phyloP scores from a whole-genome alignment of 2,888 invertebrate genomes.

The Tubulanus polymorphus region DNA sequence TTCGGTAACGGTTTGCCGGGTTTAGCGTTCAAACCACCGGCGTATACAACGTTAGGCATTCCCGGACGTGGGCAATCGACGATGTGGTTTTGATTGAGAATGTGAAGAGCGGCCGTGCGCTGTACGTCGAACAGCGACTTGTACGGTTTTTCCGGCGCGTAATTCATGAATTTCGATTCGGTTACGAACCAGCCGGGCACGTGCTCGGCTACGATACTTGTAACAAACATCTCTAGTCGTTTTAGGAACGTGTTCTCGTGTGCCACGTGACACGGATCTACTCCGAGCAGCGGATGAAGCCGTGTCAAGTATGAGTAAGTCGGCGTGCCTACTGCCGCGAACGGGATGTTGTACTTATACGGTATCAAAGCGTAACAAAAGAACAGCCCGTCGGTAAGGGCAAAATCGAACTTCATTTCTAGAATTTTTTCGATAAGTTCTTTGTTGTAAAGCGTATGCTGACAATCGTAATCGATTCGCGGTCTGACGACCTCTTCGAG shows the following conservation, averaged over 20 bases:
- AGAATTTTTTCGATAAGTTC: background rate
- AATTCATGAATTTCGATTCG: background rate
- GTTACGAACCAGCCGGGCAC: background rate
- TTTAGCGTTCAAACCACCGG: constrained; percentile 21
- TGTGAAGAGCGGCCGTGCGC: constrained; percentile 9
- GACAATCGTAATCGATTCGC: background rate
- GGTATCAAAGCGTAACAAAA: constrained; percentile 12
- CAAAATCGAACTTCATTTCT: constrained; percentile 15
- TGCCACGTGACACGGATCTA: too few relatives aligned
- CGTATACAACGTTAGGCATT: constrained; percentile 21
- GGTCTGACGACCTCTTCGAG: background rate
- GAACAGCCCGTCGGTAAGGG: constrained; percentile 11
- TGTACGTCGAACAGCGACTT: background rate
- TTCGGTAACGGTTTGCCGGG: constrained; percentile 18
- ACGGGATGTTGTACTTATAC: constrained; percentile 13
- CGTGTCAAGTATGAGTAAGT: background rate
- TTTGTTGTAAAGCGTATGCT: background rate
- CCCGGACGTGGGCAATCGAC: constrained; percentile 21
- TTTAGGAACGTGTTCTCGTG: background rate
- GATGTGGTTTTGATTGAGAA: constrained; percentile 21
- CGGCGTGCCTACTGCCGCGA: constrained; percentile 2
- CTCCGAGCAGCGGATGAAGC: background rate
- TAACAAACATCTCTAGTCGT: background rate
- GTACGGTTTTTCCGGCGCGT: background rate
- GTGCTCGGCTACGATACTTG: background rate